Conservation (phyloP, 1,140 invertebrate species). For the Ectropis grisescens region DNA sequence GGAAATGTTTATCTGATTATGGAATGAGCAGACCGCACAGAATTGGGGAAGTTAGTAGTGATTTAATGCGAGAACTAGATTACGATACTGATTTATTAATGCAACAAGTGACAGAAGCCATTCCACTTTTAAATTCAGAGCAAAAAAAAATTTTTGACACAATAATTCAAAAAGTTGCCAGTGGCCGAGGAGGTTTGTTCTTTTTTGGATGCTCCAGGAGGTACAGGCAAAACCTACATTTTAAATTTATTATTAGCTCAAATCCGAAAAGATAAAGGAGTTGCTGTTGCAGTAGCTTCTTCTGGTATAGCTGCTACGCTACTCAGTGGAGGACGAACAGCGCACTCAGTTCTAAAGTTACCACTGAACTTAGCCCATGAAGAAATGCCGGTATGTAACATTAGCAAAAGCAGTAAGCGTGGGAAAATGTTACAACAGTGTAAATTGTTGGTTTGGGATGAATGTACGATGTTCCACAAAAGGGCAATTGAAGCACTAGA, state of each 20-base stretch:
- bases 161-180: conserved; percentile 10
- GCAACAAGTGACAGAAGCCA: conserved; percentile 13
- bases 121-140: conserved; percentile 17
- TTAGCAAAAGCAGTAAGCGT: conserved; percentile 16
- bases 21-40: conserved; percentile 21
- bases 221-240: conserved; percentile 52
- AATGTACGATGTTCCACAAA: conserved; percentile 41
- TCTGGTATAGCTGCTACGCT: conserved; percentile 72
- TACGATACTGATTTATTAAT: conserved; percentile 30
- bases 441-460: conserved; percentile 46
- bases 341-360: conserved; percentile 55
- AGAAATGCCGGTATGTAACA: conserved; percentile 20
- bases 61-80: conserved; percentile 23
- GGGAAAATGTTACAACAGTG: conserved; percentile 21
- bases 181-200: conserved; percentile 14
- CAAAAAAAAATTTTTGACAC: conserved; percentile 17
- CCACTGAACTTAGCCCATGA: conserved; percentile 22
- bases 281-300: conserved; percentile 64
- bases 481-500: conserved; percentile 37
- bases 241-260: conserved; percentile 34
- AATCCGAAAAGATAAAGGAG: conserved; percentile 28
- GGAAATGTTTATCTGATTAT: conserved; percentile 24
- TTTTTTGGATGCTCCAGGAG: conserved; percentile 22
- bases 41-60: conserved; percentile 19
- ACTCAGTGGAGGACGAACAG: conserved; percentile 61